A percentile compares a stretch with the other conserved stretches of the same genome.
Conservation (phyloP, 1,140 invertebrate species). For the Cyclina sinensis region DNA sequence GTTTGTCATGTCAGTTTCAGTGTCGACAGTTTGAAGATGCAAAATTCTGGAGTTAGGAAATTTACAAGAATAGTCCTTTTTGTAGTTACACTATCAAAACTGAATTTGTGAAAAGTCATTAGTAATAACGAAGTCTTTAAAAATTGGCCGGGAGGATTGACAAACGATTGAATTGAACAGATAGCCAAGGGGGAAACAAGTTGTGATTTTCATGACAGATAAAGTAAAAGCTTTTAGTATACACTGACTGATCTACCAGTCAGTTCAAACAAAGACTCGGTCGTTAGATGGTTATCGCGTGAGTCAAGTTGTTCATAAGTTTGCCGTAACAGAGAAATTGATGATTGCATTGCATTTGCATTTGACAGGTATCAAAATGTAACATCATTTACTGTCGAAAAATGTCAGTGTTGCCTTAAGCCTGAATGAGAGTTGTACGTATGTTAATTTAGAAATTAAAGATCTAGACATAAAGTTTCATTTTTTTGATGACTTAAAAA, state of each 20-base stretch:
- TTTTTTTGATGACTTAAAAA: too few species aligned
- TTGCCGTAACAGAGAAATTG: background rate
- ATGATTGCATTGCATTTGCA: background rate
- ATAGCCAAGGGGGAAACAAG: background rate
- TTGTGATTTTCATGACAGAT: background rate
- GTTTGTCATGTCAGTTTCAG: too few species aligned
- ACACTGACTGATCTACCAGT: background rate
- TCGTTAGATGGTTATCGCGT: background rate
- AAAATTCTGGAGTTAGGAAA: too few species aligned
- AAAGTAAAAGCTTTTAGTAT: background rate
- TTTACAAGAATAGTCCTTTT: too few species aligned
- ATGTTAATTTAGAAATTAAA: too few species aligned
- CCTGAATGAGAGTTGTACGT: too few species aligned
- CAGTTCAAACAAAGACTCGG: background rate
- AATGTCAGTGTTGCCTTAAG: too few species aligned
- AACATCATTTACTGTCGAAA: background rate
- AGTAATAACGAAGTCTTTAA: background rate
- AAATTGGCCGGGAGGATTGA: background rate
- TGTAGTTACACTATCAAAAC: too few species aligned
- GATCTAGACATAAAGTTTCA: too few species aligned
- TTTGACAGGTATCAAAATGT: too few species aligned
- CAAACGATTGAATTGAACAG: background rate
- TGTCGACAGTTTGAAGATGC: too few species aligned
- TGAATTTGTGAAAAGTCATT: constrained; percentile 5
- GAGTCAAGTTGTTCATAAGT: background rate